Evolutionary conservation across 2,113 vertebrate species (phyloP).

Genomic region (Hydropotes inermis): DNA sequence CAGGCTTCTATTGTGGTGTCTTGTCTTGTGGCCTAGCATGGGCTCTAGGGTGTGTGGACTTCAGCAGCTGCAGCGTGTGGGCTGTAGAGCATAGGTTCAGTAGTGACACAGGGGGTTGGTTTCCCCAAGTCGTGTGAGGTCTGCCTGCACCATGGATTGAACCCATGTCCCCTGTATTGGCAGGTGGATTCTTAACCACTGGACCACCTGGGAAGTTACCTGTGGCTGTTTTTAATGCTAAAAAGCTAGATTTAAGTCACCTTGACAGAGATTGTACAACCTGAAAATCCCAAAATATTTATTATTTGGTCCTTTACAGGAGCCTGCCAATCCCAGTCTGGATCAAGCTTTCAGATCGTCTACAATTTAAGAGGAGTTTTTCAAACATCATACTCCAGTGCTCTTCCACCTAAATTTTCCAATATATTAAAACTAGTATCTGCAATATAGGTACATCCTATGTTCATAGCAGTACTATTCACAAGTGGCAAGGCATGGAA

Average conservation of each 20-base stretch:
- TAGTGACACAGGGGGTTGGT: not conserved
- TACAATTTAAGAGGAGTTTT: not conserved
- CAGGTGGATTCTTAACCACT: not conserved
- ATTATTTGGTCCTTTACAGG: not conserved
- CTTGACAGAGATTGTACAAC: not conserved
- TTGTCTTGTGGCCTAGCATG: not conserved
- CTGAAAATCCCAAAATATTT: not conserved
- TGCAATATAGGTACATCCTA: not conserved
- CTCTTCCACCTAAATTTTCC: not conserved
- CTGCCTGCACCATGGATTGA: not conserved
- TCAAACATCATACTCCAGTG: not conserved
- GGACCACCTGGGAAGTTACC: not conserved
- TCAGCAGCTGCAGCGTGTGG: accelerated
- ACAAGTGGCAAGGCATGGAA: not conserved
- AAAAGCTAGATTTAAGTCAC: not conserved
- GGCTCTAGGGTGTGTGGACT: not conserved
- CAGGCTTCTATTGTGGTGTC: not conserved
- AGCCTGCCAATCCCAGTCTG: not conserved
- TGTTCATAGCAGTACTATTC: not conserved
- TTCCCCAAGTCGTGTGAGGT: not conserved
- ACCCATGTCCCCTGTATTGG: not conserved
- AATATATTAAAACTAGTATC: not conserved
- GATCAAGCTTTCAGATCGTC: not conserved
- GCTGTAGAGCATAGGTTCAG: not conserved
- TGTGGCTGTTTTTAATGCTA: not conserved